A percentile compares a stretch with the other conserved stretches of the same genome.
These are phyloP conservation scores for Euphonia xanthogaster DNA, from an alignment of 2,797 vertebrate species.

Conservation along the genomic window DNA sequence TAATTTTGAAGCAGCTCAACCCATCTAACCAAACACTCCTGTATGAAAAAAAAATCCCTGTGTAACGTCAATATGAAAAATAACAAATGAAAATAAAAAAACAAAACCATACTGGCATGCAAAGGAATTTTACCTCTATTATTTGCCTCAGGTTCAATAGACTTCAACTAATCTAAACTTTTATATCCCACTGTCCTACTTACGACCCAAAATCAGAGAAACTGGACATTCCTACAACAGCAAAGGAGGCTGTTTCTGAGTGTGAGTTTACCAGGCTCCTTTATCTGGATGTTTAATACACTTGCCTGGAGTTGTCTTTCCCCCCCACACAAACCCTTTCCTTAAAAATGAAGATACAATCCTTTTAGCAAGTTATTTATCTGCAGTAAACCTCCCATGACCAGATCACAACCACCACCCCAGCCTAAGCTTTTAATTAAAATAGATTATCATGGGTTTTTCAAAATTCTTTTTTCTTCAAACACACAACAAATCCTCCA, in stretches of 20 bases:
- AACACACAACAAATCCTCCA: neutral
- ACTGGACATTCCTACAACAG: neutral
- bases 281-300: neutral
- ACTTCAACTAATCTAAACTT: neutral
- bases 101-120: accelerated
- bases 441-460: neutral
- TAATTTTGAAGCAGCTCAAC: neutral
- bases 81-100: neutral
- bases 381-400: neutral
- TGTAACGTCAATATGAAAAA: neutral
- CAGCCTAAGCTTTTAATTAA: neutral
- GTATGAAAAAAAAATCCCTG: neutral
- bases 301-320: neutral
- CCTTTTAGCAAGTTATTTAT: neutral
- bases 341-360: neutral
- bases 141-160: neutral
- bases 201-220: neutral
- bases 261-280: neutral
- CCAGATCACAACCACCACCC: neutral
- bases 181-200: neutral
- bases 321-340: neutral
- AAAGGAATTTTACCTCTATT: neutral
- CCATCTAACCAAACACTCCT: neutral
- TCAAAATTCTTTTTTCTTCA: neutral
- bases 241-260: neutral